A percentile compares a stretch with the other conserved stretches of the same genome.
phyloP scores from a whole-genome alignment of 2,113 vertebrate species.

The Condylura cristata region DNA sequence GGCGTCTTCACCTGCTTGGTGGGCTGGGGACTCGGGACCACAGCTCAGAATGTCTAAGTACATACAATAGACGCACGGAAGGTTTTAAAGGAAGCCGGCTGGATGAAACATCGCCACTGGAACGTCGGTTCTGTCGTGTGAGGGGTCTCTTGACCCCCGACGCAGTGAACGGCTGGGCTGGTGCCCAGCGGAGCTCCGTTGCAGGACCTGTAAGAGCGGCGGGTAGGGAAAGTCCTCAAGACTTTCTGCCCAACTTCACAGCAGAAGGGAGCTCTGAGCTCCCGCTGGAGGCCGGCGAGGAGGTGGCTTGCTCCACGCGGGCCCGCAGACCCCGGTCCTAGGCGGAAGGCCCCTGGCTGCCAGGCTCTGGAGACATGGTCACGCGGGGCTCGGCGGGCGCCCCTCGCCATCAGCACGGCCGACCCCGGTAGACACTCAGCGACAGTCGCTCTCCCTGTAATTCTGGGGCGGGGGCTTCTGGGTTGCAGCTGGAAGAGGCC shows the following conservation, averaged over 20 bases:
- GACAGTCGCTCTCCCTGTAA: constrained; percentile 11
- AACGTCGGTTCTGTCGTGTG: not conserved
- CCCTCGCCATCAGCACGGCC: not conserved
- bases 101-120: not conserved
- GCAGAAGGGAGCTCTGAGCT: not conserved
- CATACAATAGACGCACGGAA: not conserved
- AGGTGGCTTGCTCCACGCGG: not conserved
- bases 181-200: not conserved
- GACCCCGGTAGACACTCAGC: not conserved
- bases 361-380: not conserved
- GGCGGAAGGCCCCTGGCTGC: not conserved
- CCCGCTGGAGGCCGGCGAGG: not conserved
- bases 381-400: not conserved
- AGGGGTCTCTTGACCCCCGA: not conserved
- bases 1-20: not conserved
- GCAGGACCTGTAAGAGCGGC: too few species aligned
- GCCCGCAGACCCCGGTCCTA: not conserved
- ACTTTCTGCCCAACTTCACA: not conserved
- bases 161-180: not conserved
- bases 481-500: not conserved
- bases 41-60: not conserved
- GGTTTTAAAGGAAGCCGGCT: constrained; percentile 14
- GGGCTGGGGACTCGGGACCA: not conserved
- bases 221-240: not conserved
- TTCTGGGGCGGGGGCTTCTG: not conserved